These are phyloP conservation scores for Peromyscus californicus DNA, from an alignment of 2,113 vertebrate species.

Conservation along the genomic window DNA sequence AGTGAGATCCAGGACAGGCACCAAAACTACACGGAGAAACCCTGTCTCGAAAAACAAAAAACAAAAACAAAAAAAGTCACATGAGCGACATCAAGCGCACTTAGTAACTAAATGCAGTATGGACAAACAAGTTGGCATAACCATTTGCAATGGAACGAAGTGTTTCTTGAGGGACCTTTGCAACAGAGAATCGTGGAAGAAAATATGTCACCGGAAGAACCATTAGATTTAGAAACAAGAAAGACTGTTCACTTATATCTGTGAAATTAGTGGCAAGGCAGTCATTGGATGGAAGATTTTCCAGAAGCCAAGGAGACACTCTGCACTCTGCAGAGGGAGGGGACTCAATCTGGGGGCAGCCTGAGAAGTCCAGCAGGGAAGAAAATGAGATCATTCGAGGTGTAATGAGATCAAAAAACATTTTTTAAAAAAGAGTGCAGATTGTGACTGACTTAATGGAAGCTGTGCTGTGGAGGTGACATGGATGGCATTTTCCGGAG, in stretches of 20 bases:
- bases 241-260: neutral
- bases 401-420: neutral
- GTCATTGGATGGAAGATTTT: neutral
- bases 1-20: too few relatives aligned
- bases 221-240: neutral
- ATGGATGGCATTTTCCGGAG: neutral
- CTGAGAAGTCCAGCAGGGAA: neutral
- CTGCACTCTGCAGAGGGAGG: neutral
- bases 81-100: neutral
- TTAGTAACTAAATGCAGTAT: neutral
- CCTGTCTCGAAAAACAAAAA: too few relatives aligned
- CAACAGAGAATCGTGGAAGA: neutral
- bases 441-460: neutral
- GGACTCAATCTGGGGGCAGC: neutral
- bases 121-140: neutral
- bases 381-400: slow-evolving; percentile 3
- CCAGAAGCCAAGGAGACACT: neutral
- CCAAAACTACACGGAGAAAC: too few relatives aligned
- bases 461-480: neutral
- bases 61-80: too few relatives aligned
- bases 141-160: neutral
- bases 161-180: neutral
- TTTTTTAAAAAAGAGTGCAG: neutral
- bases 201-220: neutral
- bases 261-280: neutral